Conservation (phyloP, 2,888 invertebrate species). For the Siphlonurus alternatus region DNA sequence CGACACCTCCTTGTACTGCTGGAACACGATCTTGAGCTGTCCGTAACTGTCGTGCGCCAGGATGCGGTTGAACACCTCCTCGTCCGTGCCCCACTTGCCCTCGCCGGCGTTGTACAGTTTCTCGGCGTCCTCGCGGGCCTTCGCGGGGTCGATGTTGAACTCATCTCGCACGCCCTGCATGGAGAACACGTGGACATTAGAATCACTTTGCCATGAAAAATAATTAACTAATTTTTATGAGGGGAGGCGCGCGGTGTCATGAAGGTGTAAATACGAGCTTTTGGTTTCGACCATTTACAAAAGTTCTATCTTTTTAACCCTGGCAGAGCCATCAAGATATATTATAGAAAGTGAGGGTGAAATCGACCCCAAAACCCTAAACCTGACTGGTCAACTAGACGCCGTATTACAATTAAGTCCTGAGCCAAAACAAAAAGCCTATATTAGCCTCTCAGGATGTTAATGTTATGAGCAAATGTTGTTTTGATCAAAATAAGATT, state of each 20-base stretch:
- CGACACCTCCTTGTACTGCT: conserved; percentile 53
- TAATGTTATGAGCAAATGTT: no score
- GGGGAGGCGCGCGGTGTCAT: neutral
- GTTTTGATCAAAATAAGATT: no score
- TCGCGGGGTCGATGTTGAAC: conserved; percentile 38
- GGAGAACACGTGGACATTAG: no score
- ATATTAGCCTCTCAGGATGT: no score
- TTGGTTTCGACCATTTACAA: no score
- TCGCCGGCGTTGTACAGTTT: conserved; percentile 48
- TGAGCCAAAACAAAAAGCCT: no score
- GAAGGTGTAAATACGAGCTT: neutral
- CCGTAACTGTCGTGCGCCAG: conserved; percentile 57
- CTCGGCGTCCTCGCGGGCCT: conserved; percentile 56
- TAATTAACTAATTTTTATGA: no score
- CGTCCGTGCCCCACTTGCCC: conserved; percentile 53
- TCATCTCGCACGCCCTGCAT: conserved; percentile 36
- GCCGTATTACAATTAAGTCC: no score
- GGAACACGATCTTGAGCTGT: conserved; percentile 49
- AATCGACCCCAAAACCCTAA: no score
- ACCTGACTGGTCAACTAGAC: no score
- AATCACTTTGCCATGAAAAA: no score
- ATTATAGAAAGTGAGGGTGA: conserved; percentile 20
- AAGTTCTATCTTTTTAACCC: neutral
- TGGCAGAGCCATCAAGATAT: neutral
- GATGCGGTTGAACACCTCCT: conserved; percentile 52